Percentiles rank a stretch among this genome's conserved stretches.
phyloP scores from a whole-genome alignment of 2,797 vertebrate species.

The Anolis apletophallus region DNA sequence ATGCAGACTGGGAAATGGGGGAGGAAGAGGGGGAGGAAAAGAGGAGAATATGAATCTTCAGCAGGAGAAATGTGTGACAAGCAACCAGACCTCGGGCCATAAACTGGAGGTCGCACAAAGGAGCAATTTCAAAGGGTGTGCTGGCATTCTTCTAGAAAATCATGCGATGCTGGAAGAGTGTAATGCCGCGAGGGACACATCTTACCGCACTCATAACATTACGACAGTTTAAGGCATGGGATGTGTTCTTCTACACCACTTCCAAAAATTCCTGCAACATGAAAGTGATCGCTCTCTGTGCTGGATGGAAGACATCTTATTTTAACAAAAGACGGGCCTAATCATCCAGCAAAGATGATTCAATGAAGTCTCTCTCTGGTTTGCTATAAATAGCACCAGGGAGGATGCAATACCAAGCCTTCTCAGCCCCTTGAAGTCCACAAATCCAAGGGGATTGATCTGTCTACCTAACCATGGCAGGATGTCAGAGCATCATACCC shows the following conservation, averaged over 20 bases:
- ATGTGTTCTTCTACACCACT: background rate
- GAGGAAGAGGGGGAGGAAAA: background rate
- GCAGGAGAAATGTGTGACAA: background rate
- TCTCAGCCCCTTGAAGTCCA: background rate
- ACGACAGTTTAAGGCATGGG: too few relatives aligned
- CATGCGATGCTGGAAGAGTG: background rate
- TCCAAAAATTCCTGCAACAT: background rate
- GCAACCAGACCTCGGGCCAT: fast-evolving
- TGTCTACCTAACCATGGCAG: background rate
- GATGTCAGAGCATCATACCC: background rate
- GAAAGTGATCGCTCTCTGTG: background rate
- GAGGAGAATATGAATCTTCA: background rate
- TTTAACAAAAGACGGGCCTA: background rate
- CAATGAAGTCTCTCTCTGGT: background rate
- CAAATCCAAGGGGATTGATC: background rate
- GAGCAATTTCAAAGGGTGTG: fast-evolving
- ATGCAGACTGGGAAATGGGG: background rate
- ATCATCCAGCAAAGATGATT: too few relatives aligned
- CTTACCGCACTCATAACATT: too few relatives aligned
- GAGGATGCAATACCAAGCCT: background rate
- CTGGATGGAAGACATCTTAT: background rate
- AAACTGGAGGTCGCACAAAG: fast-evolving
- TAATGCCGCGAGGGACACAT: background rate
- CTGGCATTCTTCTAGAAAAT: fast-evolving
- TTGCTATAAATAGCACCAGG: background rate